Evolutionary conservation across 2,888 invertebrate genomes (phyloP), one percentile per base, ranked within the genome.

Genomic region (Lysandra coridon): DNA sequence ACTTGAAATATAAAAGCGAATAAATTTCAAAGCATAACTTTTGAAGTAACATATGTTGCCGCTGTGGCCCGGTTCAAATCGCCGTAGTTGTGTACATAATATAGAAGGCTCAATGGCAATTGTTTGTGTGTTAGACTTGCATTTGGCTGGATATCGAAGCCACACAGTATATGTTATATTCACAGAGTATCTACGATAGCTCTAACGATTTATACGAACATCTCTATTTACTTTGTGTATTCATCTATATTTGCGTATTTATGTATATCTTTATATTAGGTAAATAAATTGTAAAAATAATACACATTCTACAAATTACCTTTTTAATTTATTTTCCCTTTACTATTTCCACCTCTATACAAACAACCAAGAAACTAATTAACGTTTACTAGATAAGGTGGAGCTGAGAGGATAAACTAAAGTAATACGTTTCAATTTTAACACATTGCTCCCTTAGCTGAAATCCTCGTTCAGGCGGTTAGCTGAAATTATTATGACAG

Each of bases 21-120:
- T 64, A 75, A 75, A 75, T 53, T 49, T 53, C 53, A 75, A 75
- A 75, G 75, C 44, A 14, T 49, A 75, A 75, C 75, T 75, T 75
- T 75, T 75, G 53, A 75, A 75, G 75, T n/a, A 75, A 75, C 75
- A 75, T 75, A 53, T 75, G 53, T 75, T 75, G 75, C 75, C 75
- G 49, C 75, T 53, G 75, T 30, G 64, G 23, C 64, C 64, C 23
- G 64, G 30, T 49, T 49, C 49, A 75, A 75, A 75, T 53, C 4
- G 49, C 49, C 30, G 75, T 30, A 53, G 75, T 75, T 75, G n/a
- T 40, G 49, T 75, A 2, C 37, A 37, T 37, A 37, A 37, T 37
- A 75, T 75, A 23, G 49, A 75, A 75, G 74, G 74, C 74, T 75
- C 74, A n/a, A 75, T 75, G 23, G 30, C 74, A 49, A 75, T 74